Conservation (phyloP, 2,113 vertebrate genomes). For the Melospiza melodia region DNA sequence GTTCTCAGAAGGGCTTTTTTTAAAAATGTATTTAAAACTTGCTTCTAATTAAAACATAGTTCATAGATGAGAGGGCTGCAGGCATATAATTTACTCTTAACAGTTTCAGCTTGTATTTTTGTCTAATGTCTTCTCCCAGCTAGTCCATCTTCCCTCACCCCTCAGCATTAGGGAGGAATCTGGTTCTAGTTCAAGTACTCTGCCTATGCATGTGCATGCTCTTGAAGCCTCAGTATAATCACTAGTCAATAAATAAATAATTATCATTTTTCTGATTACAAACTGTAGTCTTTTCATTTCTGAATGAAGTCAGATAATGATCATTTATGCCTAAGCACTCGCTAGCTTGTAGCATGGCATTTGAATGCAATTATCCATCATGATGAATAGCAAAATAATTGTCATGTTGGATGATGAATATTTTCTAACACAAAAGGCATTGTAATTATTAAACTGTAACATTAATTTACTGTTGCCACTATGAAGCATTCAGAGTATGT, state of each 20-base stretch:
- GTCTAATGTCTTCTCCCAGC: not conserved
- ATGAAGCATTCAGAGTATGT: not conserved
- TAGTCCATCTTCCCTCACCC: not conserved
- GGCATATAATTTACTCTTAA: not conserved
- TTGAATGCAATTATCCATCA: conserved; percentile 22
- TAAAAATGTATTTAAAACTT: not conserved
- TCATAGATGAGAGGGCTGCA: not conserved
- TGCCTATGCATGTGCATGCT: not conserved
- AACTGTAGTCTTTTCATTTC: not conserved
- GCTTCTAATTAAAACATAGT: not conserved
- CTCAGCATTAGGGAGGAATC: not conserved
- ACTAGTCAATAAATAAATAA: not conserved
- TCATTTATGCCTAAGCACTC: not conserved
- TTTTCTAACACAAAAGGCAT: conserved; percentile 17
- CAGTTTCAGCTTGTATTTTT: not conserved
- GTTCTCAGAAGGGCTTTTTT: not conserved
- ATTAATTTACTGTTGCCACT: not conserved
- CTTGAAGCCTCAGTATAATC: not conserved
- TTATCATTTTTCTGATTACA: not conserved
- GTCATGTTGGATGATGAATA: not conserved
- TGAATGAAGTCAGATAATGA: conserved; percentile 27
- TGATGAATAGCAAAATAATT: conserved; percentile 19
- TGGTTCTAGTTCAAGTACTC: not conserved
- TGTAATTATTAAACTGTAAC: conserved; percentile 34
- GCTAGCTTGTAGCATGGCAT: not conserved